These are phyloP conservation scores for Cosmorhoe ocellata DNA, from an alignment of 2,888 invertebrate genomes.

Conservation along the genomic window DNA sequence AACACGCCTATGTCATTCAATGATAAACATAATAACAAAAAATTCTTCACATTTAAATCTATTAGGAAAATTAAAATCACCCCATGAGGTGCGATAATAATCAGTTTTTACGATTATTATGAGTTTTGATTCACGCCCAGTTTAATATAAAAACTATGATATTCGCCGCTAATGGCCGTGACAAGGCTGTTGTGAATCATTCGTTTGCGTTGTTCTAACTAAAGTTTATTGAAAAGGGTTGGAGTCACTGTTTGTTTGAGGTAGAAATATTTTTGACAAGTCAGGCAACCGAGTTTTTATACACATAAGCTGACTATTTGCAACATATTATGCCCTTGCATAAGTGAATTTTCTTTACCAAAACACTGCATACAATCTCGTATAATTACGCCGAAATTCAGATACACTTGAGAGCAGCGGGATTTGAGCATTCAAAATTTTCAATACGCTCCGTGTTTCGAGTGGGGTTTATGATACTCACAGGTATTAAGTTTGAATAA, in stretches of 20 bases:
- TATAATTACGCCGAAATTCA: constrained; percentile 72
- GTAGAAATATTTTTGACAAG: too few relatives aligned
- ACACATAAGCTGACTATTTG: too few relatives aligned
- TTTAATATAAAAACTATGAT: constrained; percentile 11
- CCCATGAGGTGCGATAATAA: constrained; percentile 52
- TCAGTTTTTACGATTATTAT: constrained; percentile 50
- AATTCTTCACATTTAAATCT: constrained; percentile 55
- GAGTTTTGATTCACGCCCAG: constrained; percentile 32
- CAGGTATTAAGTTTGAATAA: constrained; percentile 7
- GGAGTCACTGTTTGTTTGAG: constrained; percentile 16
- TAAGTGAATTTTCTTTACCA: neutral
- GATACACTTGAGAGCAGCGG: constrained; percentile 70
- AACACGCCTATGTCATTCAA: constrained; percentile 10
- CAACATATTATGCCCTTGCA: too few relatives aligned
- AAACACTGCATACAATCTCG: constrained; percentile 1
- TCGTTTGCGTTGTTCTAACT: constrained; percentile 30
- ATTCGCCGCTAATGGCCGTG: constrained; percentile 26
- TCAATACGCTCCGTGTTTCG: constrained; percentile 67
- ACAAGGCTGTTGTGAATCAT: constrained; percentile 27
- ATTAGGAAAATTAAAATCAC: constrained; percentile 62
- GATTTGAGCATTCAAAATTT: constrained; percentile 76
- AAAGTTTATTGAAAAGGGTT: constrained; percentile 31
- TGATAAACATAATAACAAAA: constrained; percentile 20
- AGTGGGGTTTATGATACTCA: constrained; percentile 52
- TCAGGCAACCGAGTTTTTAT: too few relatives aligned